Base-by-base conservation (phyloP, 1,140 invertebrate species). In the Philopotamus ludificatus region DNA sequence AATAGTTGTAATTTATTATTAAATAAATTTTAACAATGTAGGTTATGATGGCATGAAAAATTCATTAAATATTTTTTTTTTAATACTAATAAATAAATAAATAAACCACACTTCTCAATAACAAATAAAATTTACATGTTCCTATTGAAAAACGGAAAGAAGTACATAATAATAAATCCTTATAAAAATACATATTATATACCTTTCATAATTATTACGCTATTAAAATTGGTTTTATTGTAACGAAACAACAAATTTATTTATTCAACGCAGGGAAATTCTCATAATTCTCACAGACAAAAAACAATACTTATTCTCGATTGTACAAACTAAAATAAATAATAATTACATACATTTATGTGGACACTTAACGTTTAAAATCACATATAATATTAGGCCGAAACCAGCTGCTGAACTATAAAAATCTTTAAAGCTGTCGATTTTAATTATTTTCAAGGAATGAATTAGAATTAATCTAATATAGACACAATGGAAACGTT, bases 21-120 rank as follows among this genome's bases (percentile, higher is more conserved):
- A 34, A 34, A 7, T 12, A 34, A 34, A 7, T 4, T 34, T 34
- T 34, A 34, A 34, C 28, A 34, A 34, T 7, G 28, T 34, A 34
- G 28, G 4, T 34, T 34, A 34, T 34, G 28, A 34, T 34, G 28
- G 28, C 28, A 34, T 34, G 28, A 34, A 34, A 12, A 34, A 4
- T 34, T 7, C 12, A 34, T 34, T 7, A 7, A 7, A 34, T 7
- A 7, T 34, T 34, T 34, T 12, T 7, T 34, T 7, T 34, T 34
- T 34, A 34, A 47, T 47, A 47, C 10, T 15, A 47, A 47, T 47
- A 47, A 47, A 47, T 47, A 47, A 47, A 47, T 47, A 47, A 47
- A 47, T 47, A 15, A 47, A 47, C 10, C 44, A 47, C 44, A 47
- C 18, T 15, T 47, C 18, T 9, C 4, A 47, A 47, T 15, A 47